Evolutionary conservation across 2,113 vertebrate genomes (phyloP), one percentile per base, ranked within the genome.

Genomic region (Gallinago paraguaiae): DNA sequence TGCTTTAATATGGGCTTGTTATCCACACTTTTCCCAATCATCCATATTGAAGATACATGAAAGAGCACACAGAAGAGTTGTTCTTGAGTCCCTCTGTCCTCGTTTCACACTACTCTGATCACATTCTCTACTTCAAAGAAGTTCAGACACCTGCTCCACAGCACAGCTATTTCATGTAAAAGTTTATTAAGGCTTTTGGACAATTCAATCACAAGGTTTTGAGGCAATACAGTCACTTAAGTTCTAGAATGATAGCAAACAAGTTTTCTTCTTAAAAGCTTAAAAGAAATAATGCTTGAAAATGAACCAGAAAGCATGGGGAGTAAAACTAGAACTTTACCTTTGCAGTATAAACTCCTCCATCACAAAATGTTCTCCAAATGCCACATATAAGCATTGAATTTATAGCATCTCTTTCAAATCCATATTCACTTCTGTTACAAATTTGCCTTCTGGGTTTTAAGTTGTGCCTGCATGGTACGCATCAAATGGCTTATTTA

Each of bases 331-430:
- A 75, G 63, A 92, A 80, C 59, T 82, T 91, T 33, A 91, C 78
- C 78, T 90, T 45, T 54, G 79, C 68, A 59, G 84, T 7, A 91
- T 22, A 85, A 94, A 88, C 50, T 54, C 60, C 59, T 89, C 54
- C 63, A 90, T 41, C 79, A 75, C 67, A 76, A 90, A 88, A 91
- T 27, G 45, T 51, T 85, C 87, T 92, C 89, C 78, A 91, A 94
- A 89, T 82, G 77, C 48, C 84, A 95, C 63, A 85, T 3, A 74
- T 24, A 91, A 88, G 56, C 41, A 95, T 17, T 80, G 51, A 67
- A 82, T 82, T 86, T 82, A 70, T 1, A 83, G 81, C 61, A 84
- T 24, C 65, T 93, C 87, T 92, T 81, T 91, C 89, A 93, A 90
- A 93, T 80, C 75, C 90, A 72, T 4, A 92, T 72, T 94, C 67